These are phyloP conservation scores for Acipenser transmontanus DNA, from an alignment of 2,797 vertebrate genomes.

Conservation along the genomic window DNA sequence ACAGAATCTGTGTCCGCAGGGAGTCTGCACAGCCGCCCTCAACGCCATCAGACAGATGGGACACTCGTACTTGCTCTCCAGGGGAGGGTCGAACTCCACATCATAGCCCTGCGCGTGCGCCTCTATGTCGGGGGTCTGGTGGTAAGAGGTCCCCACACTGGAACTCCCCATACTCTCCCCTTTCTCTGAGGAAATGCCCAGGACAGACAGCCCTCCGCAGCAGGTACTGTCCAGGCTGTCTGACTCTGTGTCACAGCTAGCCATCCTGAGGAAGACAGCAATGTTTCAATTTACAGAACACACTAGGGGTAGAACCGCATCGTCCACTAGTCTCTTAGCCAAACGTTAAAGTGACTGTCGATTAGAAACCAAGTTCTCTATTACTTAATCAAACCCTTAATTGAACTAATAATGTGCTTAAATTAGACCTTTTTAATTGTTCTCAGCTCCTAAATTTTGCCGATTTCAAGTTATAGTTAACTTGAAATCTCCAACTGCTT, in stretches of 20 bases:
- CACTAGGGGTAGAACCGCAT: no score
- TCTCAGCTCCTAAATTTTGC: no score
- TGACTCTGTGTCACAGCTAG: slow-evolving; percentile 46
- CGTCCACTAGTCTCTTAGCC: no score
- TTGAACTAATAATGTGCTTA: no score
- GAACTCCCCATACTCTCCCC: slow-evolving; percentile 53
- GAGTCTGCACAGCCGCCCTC: slow-evolving; percentile 90
- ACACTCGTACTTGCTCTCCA: slow-evolving; percentile 95
- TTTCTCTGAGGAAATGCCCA: slow-evolving; percentile 41
- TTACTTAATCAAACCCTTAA: no score
- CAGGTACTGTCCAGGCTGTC: slow-evolving; percentile 44
- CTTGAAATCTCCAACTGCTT: no score
- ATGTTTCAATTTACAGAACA: no score
- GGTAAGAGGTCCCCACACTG: slow-evolving; percentile 38
- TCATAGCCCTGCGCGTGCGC: slow-evolving; percentile 84
- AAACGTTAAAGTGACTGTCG: no score
- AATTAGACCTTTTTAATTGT: no score
- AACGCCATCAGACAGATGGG: slow-evolving; percentile 96
- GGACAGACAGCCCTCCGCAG: slow-evolving; percentile 44
- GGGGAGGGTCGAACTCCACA: slow-evolving; percentile 89
- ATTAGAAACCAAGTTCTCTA: no score
- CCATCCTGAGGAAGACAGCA: no score
- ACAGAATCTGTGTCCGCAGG: slow-evolving; percentile 93
- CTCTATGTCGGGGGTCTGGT: slow-evolving; percentile 30
- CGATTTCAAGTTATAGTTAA: no score